phyloP scores from a whole-genome alignment of 2,888 invertebrate species.

The Lucinisca nassula region DNA sequence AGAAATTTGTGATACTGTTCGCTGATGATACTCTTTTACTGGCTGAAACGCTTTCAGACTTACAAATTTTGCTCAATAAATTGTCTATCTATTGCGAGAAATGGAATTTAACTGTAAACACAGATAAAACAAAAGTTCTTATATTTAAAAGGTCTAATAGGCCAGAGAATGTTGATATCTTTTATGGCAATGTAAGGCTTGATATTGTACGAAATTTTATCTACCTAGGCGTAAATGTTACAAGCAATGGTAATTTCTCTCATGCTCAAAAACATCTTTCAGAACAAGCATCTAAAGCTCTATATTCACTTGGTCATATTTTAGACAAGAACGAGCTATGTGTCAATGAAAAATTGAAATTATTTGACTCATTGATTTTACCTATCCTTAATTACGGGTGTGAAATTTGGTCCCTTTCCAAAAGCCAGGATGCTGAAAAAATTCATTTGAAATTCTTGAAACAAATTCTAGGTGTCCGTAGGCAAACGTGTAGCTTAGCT shows the following conservation, averaged over 20 bases:
- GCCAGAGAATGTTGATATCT: background rate
- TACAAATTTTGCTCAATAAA: background rate
- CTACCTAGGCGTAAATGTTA: background rate
- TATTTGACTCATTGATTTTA: background rate
- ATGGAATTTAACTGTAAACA: background rate
- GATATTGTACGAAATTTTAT: background rate
- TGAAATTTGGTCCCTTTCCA: background rate
- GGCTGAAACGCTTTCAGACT: background rate
- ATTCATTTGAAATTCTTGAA: background rate
- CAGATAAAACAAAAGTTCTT: background rate
- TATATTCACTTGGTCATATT: background rate
- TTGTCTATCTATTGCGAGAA: background rate
- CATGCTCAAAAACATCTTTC: background rate
- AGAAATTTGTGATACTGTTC: background rate
- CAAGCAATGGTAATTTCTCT: background rate
- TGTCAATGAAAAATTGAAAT: background rate
- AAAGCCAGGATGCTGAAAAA: background rate
- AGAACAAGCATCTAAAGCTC: background rate
- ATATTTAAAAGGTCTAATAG: background rate
- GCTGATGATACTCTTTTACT: background rate
- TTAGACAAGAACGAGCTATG: background rate
- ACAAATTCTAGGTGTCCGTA: background rate
- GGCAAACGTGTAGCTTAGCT: background rate
- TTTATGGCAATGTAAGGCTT: background rate
- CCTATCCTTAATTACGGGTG: background rate